phyloP scores from a whole-genome alignment of 2,888 invertebrate genomes.

The Branchipolynoe longqiensis region DNA sequence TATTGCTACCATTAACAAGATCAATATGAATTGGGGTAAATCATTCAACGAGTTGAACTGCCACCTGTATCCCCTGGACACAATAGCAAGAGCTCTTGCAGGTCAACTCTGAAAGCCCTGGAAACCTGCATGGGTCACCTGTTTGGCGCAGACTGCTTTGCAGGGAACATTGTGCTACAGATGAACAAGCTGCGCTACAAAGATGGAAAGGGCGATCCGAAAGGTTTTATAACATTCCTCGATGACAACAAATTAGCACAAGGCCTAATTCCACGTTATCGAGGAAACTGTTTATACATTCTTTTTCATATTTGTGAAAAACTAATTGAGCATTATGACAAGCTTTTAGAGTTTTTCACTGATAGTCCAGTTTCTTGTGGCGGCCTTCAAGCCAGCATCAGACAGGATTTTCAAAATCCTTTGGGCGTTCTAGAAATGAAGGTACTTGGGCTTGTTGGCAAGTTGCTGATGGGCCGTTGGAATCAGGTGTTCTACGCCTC shows the following conservation, averaged over 20 bases:
- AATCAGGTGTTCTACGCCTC: conserved; percentile 15
- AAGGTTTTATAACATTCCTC: conserved; percentile 64
- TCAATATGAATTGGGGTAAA: conserved; percentile 56
- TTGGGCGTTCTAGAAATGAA: neutral
- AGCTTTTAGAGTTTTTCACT: neutral
- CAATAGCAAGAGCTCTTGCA: conserved; percentile 60
- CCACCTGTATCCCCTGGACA: conserved; percentile 63
- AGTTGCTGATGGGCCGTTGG: conserved; percentile 41
- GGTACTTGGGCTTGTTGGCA: conserved; percentile 25
- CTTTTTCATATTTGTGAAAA: too few species aligned
- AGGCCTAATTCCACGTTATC: too few species aligned
- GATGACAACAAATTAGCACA: too few species aligned
- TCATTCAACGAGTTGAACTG: conserved; percentile 64
- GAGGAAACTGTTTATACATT: too few species aligned
- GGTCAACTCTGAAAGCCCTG: conserved; percentile 58
- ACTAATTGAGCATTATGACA: neutral
- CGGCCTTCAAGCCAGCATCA: neutral
- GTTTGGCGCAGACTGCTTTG: conserved; percentile 65
- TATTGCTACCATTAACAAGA: conserved; percentile 59
- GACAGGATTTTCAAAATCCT: neutral
- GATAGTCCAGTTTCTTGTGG: neutral
- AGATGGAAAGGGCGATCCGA: conserved; percentile 66
- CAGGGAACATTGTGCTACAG: conserved; percentile 64
- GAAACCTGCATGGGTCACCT: conserved; percentile 59
- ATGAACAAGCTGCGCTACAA: conserved; percentile 66